These are phyloP conservation scores for Dasysyrphus tricinctus DNA, from an alignment of 2,888 invertebrate genomes.

Conservation along the genomic window DNA sequence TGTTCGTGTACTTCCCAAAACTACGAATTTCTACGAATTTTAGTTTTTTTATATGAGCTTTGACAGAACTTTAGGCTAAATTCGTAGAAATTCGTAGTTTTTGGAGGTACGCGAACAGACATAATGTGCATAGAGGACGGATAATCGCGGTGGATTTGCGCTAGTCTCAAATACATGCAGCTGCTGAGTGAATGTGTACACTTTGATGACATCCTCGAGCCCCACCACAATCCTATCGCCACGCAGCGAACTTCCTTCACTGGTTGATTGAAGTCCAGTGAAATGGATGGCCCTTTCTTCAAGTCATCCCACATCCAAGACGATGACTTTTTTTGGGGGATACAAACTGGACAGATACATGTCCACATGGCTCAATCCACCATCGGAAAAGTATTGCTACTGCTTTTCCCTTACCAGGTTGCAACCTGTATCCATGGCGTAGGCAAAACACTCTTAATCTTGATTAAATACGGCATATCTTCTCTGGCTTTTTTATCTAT, in stretches of 20 bases:
- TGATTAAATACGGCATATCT: conserved; percentile 99
- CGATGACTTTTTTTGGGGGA: conserved; percentile 97
- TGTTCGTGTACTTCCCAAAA: too few relatives aligned
- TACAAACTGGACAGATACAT: conserved; percentile 97
- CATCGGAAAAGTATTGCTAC: conserved; percentile 96
- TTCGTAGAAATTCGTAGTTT: too few relatives aligned
- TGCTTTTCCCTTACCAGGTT: conserved; percentile 99
- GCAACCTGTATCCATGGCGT: conserved; percentile 97
- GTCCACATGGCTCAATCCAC: conserved; percentile 95
- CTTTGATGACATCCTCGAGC: conserved; percentile 96
- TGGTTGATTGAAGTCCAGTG: conserved; percentile 96
- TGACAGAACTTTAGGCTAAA: too few relatives aligned
- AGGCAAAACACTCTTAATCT: conserved; percentile 99
- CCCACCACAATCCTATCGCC: conserved; percentile 98
- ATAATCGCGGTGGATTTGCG: conserved; percentile 94
- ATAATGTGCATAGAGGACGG: conserved; percentile 97
- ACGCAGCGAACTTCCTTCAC: conserved; percentile 95
- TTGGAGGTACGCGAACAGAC: too few relatives aligned
- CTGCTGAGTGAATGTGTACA: conserved; percentile 97
- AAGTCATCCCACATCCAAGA: conserved; percentile 99
- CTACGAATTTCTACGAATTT: too few relatives aligned
- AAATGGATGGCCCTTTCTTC: conserved; percentile 96
- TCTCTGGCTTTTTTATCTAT: too few relatives aligned
- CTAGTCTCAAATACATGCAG: conserved; percentile 99
- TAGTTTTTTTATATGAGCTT: too few relatives aligned